Evolutionary conservation across 92 coral and sea anemone genomes (phyloP), one percentile per base, ranked within the genome.

Genomic region (Siderastrea radians): DNA sequence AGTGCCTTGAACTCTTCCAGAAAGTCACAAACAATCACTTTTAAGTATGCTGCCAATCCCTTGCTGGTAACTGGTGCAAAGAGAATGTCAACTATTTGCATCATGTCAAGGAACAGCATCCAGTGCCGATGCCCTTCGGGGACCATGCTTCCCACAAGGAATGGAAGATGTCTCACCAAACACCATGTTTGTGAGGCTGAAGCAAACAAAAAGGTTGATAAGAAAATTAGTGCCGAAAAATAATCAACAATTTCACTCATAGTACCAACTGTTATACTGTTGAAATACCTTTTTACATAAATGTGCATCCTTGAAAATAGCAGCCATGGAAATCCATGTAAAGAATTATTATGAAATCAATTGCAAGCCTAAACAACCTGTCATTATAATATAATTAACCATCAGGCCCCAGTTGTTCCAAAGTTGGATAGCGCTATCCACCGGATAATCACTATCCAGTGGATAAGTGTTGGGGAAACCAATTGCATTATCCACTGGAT

Each of bases 171-270:
- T 43, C 93, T 54, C 59, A 84, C 58, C 44, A 90, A 69, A 74
- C 91, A 90, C 93, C 93, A 90, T 84, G 75, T 90, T 75, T 90
- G 88, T 11, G 91, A 74, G 11, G 93, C 93, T 74, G n/a, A 14
- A 65, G n/a, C 43, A 65, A 65, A 8, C 6, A 26, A 19, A 16
- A 6, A 26, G 26, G n/a, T 14, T n/a, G n/a, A 65, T 26, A 65
- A 65, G 45, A 16, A n/a, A 16, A 17, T 51, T 52, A 74, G n/a
- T 26, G 50, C 45, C 46, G 16, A 45, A 68, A 45, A 45, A 68
- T 68, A 44, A 45, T 46, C 48, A 15, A 19, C 10, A 17, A 19
- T 2, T 45, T 68, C 14, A 48, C 45, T 68, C 19, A 14, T 26
- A 43, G 38, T 45, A 68, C 10, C 14, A 69, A 49, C 13, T 48